phyloP scores from a whole-genome alignment of 2,797 vertebrate species.

The Melanogrammus aeglefinus region DNA sequence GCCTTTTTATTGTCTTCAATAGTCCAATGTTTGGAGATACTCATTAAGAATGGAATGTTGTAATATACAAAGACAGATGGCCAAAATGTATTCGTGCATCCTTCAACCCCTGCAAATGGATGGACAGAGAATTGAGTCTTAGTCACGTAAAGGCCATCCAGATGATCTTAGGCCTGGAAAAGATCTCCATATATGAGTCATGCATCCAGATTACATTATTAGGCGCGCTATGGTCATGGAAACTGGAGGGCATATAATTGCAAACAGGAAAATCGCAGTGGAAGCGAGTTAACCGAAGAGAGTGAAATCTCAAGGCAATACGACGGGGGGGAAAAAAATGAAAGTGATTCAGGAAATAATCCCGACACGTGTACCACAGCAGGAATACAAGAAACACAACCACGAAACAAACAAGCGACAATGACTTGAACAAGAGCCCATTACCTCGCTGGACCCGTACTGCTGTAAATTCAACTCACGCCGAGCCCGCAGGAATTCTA shows the following conservation, averaged over 20 bases:
- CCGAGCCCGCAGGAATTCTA: not conserved
- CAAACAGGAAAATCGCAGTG: not conserved
- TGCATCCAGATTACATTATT: not conserved
- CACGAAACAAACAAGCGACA: not conserved
- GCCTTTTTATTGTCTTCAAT: too few species aligned
- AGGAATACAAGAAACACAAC: conserved; percentile 1
- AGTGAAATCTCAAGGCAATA: not conserved
- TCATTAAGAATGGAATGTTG: not conserved
- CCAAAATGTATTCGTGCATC: not conserved
- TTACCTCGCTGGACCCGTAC: not conserved
- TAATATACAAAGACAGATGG: not conserved
- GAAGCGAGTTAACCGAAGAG: not conserved
- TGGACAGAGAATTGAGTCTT: not conserved
- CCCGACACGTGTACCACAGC: not conserved
- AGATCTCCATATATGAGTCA: not conserved
- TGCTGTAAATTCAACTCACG: not conserved
- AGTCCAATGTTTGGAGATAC: too few species aligned
- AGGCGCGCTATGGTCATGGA: not conserved
- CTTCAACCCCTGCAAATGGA: not conserved
- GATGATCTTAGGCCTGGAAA: not conserved
- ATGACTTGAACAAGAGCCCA: not conserved
- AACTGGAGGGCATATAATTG: not conserved
- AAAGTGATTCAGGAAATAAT: not conserved
- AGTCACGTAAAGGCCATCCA: not conserved
- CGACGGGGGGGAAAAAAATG: not conserved